phyloP scores from a whole-genome alignment of 1,140 invertebrate species.

The Eumaeus atala region DNA sequence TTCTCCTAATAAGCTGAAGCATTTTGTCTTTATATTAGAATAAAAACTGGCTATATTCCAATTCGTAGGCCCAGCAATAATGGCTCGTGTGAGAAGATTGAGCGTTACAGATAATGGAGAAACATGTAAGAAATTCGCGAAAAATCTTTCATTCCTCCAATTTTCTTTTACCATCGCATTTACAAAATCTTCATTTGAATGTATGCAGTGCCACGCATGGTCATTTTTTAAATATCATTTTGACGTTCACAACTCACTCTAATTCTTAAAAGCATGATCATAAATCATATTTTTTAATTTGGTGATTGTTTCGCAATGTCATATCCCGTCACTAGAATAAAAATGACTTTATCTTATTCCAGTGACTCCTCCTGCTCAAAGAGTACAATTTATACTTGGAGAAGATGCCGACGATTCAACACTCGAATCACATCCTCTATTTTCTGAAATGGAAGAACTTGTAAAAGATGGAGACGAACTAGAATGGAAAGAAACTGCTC shows the following conservation, averaged over 20 bases:
- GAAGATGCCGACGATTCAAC: conserved; percentile 92
- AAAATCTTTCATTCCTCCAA: conserved; percentile 19
- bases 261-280: conserved; percentile 9
- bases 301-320: not conserved
- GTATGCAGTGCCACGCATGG: conserved; percentile 3
- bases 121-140: conserved; percentile 71
- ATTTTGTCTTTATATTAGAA: conserved; percentile 14
- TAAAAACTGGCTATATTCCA: conserved; percentile 23
- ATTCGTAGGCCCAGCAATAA: conserved; percentile 66
- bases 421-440: conserved; percentile 89
- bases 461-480: conserved; percentile 89
- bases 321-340: no score
- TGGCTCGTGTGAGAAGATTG: conserved; percentile 72
- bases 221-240: conserved; percentile 6
- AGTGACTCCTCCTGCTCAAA: conserved; percentile 91
- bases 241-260: not conserved
- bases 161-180: conserved; percentile 16
- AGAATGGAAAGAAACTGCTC: conserved; percentile 98
- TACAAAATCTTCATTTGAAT: conserved; percentile 7
- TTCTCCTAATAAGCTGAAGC: not conserved
- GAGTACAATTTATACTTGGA: conserved; percentile 96
- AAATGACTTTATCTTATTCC: conserved; percentile 46
- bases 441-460: conserved; percentile 97
- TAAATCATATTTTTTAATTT: conserved; percentile 3
- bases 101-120: conserved; percentile 76